Evolutionary conservation across 2,797 vertebrate genomes (phyloP).

Genomic region (Myiotriccus ornatus): DNA sequence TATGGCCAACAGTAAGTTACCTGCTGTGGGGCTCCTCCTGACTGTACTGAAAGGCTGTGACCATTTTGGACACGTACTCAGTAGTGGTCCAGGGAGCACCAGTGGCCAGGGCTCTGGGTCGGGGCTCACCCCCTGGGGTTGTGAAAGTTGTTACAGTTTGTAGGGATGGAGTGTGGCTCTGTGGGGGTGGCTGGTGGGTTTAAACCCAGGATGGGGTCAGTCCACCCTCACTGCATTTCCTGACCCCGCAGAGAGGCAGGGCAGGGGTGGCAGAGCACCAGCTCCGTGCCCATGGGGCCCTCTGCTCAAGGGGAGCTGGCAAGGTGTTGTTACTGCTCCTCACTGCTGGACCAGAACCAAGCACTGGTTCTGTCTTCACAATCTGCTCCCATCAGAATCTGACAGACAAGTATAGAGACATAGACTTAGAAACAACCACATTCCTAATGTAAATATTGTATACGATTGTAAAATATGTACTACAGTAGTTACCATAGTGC

Average conservation of each 20-base stretch:
- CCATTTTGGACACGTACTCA: fast-evolving
- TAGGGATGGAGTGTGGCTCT: not conserved
- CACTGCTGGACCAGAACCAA: not conserved
- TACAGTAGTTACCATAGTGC: not conserved
- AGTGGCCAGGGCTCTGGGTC: not conserved
- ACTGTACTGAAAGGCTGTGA: not conserved
- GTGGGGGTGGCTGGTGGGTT: not conserved
- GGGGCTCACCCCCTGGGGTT: not conserved
- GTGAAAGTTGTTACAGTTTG: not conserved
- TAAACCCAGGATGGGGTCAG: not conserved
- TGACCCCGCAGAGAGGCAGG: not conserved
- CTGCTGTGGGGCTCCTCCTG: not conserved
- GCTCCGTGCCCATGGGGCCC: fast-evolving
- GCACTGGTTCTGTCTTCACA: not conserved
- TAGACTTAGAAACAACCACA: not conserved
- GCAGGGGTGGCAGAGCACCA: not conserved
- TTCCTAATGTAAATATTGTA: not conserved
- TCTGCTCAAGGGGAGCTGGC: not conserved
- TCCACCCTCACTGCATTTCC: not conserved
- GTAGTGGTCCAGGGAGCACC: not conserved
- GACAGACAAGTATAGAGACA: not conserved
- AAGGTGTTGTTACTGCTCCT: not conserved
- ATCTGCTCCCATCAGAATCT: not conserved
- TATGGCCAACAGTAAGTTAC: not conserved
- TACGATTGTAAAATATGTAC: not conserved